Base-by-base conservation (phyloP, 2,888 invertebrate species). In the Eupsilia transversa region DNA sequence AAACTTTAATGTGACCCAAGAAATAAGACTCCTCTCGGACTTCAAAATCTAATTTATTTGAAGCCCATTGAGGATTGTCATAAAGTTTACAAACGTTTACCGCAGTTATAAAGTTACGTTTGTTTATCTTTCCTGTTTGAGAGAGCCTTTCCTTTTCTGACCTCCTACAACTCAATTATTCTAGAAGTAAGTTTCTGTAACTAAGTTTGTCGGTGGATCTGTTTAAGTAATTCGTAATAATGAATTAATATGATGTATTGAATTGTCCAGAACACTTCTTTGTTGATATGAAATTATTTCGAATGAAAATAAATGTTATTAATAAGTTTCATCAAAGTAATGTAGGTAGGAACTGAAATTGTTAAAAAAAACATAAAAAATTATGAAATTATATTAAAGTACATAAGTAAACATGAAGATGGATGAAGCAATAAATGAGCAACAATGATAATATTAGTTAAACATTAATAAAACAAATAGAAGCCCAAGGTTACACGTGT, bases 81-180 rank as follows among this genome's bases (percentile, higher is more conserved):
- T 68, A 80, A 84, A 84, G 76, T 84, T 80, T 49, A 56, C 70
- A 67, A 84, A 72, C 74, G 71, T 84, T 84, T 70, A 76, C 72
- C 49, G 23, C 65, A 59, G 72, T 68, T 79, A 79, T 38, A 66
- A 67, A 69, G 71, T 85, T 80, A 75, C 60, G 61, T 72, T 76
- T 75, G 70, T 73, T 61, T 72, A 35, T 75, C n/a, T 66, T 70
- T 52, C 52, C 67, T 63, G 65, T 69, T 69, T 38, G 52, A 57
- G 41, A 72, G 49, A 66, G 30, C 30, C 70, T 46, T 60, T 67
- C 52, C 38, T 67, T 71, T 72, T 35, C 38, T 54, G 38, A 56
- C 56, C 66, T 64, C 20, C 57, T 20, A 30, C 46, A 61, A 72
- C 69, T 82, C 61, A 72, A 77, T 79, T 79, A 79, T 61, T 66